Evolutionary conservation across 2,113 vertebrate genomes (phyloP).

Genomic region (Bubalus kerabau): DNA sequence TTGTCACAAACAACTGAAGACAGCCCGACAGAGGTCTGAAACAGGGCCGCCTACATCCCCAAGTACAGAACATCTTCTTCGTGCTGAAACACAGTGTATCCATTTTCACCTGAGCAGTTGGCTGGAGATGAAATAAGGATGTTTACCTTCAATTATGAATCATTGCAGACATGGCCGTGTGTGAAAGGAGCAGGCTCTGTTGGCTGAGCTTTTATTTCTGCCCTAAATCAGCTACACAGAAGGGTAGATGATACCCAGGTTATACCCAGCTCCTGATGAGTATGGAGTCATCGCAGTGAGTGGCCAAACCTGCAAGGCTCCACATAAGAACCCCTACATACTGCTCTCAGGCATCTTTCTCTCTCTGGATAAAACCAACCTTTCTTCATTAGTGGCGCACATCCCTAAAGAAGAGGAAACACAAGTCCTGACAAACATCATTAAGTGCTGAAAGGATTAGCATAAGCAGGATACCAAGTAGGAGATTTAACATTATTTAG

Average conservation of each 20-base stretch:
- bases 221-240: constrained; percentile 12
- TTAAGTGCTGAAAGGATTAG: constrained; percentile 48
- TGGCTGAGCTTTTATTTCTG: constrained; percentile 47
- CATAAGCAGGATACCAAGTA: constrained; percentile 54
- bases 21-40: neutral
- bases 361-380: constrained; percentile 16
- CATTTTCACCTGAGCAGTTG: neutral
- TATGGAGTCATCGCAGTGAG: neutral
- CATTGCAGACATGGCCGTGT: neutral
- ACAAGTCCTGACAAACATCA: constrained; percentile 54
- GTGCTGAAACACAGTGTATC: neutral
- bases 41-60: neutral
- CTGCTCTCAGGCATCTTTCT: neutral
- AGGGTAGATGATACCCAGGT: neutral
- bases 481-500: constrained; percentile 50
- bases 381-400: constrained; percentile 38
- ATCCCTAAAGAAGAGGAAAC: constrained; percentile 53
- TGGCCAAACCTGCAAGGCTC: neutral
- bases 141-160: neutral
- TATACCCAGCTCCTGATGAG: neutral
- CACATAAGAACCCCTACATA: neutral
- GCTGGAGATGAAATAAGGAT: neutral
- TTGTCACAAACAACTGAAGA: neutral
- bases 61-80: neutral
- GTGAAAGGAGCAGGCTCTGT: constrained; percentile 38